Percentiles rank a stretch among this genome's conserved stretches.
phyloP scores from a whole-genome alignment of 2,113 vertebrate species.

The Rafetus swinhoei region DNA sequence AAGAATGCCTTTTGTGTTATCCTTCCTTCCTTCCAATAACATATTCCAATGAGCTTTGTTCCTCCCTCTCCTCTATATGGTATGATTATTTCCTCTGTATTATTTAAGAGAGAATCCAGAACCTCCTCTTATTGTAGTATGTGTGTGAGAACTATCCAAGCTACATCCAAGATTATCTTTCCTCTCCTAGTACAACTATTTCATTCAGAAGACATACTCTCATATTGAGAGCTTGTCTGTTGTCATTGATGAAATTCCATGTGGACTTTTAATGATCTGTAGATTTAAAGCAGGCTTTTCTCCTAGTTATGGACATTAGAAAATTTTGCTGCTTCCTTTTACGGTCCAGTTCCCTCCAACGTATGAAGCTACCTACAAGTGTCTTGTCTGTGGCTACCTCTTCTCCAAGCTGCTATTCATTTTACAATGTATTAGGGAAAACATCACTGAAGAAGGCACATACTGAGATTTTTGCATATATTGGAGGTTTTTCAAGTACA shows the following conservation, averaged over 20 bases:
- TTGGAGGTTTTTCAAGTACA: neutral
- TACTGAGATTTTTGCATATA: neutral
- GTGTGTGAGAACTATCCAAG: neutral
- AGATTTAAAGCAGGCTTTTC: neutral
- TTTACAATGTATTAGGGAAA: neutral
- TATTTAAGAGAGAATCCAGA: neutral
- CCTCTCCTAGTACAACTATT: neutral
- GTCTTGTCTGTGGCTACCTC: neutral
- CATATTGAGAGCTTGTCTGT: neutral
- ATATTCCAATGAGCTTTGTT: neutral
- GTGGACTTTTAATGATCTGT: neutral
- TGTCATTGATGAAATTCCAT: neutral
- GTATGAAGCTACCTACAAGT: neutral
- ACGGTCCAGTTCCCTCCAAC: neutral
- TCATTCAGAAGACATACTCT: neutral
- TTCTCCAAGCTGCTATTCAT: neutral
- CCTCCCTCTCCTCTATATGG: neutral
- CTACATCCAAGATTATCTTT: neutral
- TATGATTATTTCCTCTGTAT: neutral
- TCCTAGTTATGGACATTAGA: accelerated
- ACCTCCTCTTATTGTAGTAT: neutral
- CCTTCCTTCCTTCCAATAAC: neutral
- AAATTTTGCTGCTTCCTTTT: neutral
- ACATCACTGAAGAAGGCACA: neutral
- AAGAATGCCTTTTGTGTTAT: neutral